phyloP scores from a whole-genome alignment of 1,140 invertebrate genomes.

The Cotesia glomerata region DNA sequence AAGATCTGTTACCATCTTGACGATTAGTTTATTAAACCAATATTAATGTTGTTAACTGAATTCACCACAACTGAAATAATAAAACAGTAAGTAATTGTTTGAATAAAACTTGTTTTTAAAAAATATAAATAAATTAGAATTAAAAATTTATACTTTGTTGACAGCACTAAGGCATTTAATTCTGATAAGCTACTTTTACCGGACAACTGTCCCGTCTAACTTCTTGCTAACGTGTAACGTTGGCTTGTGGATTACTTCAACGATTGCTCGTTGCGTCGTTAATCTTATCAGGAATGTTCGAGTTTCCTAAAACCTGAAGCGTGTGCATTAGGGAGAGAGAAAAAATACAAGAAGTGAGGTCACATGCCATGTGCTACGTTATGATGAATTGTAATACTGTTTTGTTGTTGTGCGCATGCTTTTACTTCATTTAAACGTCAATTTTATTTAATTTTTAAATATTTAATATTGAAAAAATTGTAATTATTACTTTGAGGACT shows the following conservation, averaged over 20 bases:
- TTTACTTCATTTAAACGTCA: not conserved
- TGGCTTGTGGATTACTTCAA: not conserved
- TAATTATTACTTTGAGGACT: too few species aligned
- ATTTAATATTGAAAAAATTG: too few species aligned
- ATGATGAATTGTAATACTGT: too few species aligned
- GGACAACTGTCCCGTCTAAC: not conserved
- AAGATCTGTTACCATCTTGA: constrained; percentile 42
- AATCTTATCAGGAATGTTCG: constrained; percentile 28
- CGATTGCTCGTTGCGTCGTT: not conserved
- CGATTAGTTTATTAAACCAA: not conserved
- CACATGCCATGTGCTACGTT: constrained; percentile 16
- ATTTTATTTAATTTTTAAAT: not conserved
- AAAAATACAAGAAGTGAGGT: not conserved
- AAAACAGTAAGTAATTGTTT: not conserved
- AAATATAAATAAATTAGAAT: not conserved
- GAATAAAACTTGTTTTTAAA: not conserved
- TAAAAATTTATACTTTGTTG: not conserved
- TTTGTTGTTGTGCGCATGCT: constrained; percentile 2
- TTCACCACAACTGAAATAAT: not conserved
- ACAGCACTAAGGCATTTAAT: not conserved
- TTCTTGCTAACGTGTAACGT: not conserved
- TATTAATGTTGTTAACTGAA: too few species aligned
- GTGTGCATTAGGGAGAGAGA: not conserved
- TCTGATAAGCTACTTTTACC: constrained; percentile 1
- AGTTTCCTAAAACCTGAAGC: not conserved